Conservation (phyloP, 2,888 invertebrate genomes). For the Leptura quadrifasciata region DNA sequence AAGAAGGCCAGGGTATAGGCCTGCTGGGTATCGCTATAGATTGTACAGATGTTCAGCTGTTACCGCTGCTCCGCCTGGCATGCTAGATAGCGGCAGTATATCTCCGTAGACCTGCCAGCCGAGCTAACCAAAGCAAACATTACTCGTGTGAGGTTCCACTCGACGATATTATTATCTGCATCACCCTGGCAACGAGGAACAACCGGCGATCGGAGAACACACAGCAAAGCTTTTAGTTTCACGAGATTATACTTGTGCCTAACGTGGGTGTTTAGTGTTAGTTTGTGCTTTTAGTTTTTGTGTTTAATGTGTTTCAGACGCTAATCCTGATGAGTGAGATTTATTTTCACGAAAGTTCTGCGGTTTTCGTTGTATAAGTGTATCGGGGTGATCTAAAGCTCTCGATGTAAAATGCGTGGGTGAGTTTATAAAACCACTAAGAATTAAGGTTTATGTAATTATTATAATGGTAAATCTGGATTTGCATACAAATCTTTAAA, state of each 20-base stretch:
- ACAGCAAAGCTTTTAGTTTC: slow-evolving; percentile 44
- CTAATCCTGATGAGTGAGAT: slow-evolving; percentile 16
- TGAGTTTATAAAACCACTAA: no score
- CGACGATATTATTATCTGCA: slow-evolving; percentile 52
- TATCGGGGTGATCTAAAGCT: not conserved
- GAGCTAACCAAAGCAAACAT: slow-evolving; percentile 47
- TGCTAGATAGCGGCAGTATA: slow-evolving; percentile 54
- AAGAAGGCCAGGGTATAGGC: slow-evolving; percentile 56
- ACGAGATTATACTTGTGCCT: slow-evolving; percentile 39
- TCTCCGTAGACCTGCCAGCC: slow-evolving; percentile 43
- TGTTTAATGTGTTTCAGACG: slow-evolving; percentile 14
- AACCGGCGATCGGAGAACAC: slow-evolving; percentile 36
- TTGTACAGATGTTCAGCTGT: slow-evolving; percentile 66
- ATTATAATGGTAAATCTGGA: no score
- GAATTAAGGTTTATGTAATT: no score
- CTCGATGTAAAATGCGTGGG: not conserved
- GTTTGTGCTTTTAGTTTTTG: slow-evolving; percentile 38
- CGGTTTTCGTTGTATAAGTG: slow-evolving; percentile 8
- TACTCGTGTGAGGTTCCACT: slow-evolving; percentile 42
- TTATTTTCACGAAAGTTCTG: slow-evolving; percentile 13
- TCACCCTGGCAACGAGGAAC: slow-evolving; percentile 54
- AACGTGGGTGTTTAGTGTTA: slow-evolving; percentile 46
- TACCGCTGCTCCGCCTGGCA: slow-evolving; percentile 52
- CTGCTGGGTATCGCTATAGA: slow-evolving; percentile 59
- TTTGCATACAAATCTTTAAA: slow-evolving; percentile 6